A percentile compares a stretch with the other conserved stretches of the same genome.
Conservation (phyloP, 1,140 invertebrate genomes). For the Cotesia typhae region DNA sequence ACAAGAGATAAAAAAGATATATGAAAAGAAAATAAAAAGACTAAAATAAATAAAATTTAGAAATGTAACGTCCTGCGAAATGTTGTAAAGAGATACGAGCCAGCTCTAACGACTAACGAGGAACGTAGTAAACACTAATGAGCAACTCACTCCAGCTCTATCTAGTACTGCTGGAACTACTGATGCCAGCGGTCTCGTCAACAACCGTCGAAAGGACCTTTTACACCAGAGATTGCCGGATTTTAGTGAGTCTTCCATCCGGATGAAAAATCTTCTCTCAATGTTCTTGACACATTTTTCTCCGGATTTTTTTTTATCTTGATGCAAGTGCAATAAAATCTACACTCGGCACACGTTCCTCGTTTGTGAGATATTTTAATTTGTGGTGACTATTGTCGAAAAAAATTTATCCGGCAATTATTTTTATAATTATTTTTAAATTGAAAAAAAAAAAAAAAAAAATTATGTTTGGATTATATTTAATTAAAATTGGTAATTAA, state of each 20-base stretch:
- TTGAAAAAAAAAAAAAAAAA: too few relatives aligned
- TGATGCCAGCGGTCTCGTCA: not conserved
- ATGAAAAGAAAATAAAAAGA: too few relatives aligned
- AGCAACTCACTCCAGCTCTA: not conserved
- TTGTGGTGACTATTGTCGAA: too few relatives aligned
- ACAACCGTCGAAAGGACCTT: not conserved
- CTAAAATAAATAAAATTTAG: not conserved
- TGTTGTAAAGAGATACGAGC: not conserved
- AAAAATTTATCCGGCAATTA: too few relatives aligned
- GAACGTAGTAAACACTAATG: conserved; percentile 10
- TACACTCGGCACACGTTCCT: not conserved
- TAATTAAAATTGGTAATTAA: too few relatives aligned
- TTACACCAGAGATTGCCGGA: not conserved
- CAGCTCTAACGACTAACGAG: not conserved
- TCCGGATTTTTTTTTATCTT: not conserved
- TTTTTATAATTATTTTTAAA: too few relatives aligned
- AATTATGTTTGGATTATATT: too few relatives aligned
- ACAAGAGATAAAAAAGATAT: too few relatives aligned
- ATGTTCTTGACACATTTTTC: conserved; percentile 10
- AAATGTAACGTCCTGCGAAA: not conserved
- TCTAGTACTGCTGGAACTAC: not conserved
- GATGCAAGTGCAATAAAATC: not conserved
- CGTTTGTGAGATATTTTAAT: not conserved
- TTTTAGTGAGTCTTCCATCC: conserved; percentile 1
- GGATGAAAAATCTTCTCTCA: not conserved